Evolutionary conservation across 2,113 vertebrate species (phyloP), one percentile per base, ranked within the genome.

Genomic region (Albula glossodonta): DNA sequence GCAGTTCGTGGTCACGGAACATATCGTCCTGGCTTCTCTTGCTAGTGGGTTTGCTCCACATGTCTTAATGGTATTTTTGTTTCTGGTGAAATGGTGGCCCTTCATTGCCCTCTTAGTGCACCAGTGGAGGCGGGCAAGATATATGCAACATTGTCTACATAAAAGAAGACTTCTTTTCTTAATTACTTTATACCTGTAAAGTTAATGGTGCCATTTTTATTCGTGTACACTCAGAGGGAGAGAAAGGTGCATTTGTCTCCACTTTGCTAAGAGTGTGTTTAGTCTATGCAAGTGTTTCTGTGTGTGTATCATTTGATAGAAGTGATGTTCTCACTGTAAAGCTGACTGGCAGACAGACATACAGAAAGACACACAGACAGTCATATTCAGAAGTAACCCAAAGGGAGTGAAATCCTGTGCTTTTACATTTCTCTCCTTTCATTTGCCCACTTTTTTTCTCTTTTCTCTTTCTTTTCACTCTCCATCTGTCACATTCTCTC

Each of bases 401-500:
- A 51, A 83, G 84, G 86, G 89, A 88, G 81, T 87, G 82, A 53
- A 10, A 51, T 41, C 85, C 52, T 11, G n/a, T 13, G 9, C 56
- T 15, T 50, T 50, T 13, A 51, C 87, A 87, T 74, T 19, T 60
- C 87, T n/a, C 11, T 78, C 70, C 74, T 83, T 57, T 50, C 56
- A 15, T 60, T 83, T 41, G 31, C 88, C 83, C 87, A 49, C 83
- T 85, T 87, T 85, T 56, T 88, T 87, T 88, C 88, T 90, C 88
- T 87, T 87, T 90, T 91, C 90, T 92, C 91, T 88, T 92, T 83
- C 22, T 63, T 83, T 83, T 63, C 56, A 15, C 81, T 6, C 11
- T 87, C 90, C 91, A 91, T 92, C 90, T 92, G 91, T 87, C 91
- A 82, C 89, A 82, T 86, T 83, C 87, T 84, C 79, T 87, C 81